These are phyloP conservation scores for Spheniscus mendiculus DNA, from an alignment of 2,113 vertebrate species.

Conservation along the genomic window DNA sequence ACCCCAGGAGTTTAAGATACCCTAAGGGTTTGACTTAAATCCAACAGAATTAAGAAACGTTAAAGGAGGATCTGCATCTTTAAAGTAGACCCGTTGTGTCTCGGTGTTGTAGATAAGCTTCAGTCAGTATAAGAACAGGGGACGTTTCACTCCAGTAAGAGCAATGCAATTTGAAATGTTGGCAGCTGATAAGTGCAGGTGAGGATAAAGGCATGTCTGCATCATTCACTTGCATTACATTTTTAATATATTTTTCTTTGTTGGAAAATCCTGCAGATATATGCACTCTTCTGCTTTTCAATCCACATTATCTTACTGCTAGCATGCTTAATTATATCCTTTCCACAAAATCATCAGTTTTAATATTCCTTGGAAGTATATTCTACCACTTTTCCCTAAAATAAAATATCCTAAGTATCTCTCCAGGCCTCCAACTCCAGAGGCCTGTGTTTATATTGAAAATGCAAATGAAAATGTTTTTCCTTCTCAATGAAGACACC, in stretches of 20 bases:
- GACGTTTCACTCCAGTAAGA: conserved; percentile 3
- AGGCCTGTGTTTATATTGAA: neutral
- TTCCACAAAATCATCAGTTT: conserved; percentile 10
- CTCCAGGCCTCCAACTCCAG: neutral
- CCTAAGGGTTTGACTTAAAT: conserved; percentile 27
- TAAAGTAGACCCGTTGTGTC: conserved; percentile 26
- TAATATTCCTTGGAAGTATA: neutral
- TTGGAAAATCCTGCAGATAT: conserved; percentile 22
- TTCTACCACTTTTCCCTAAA: neutral
- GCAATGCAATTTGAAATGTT: conserved; percentile 36
- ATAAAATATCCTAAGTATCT: neutral
- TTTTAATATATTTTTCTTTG: neutral
- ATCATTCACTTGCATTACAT: conserved; percentile 18
- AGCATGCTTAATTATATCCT: conserved; percentile 37
- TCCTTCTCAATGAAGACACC: neutral
- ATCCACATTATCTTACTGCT: neutral
- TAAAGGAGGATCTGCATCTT: conserved; percentile 35
- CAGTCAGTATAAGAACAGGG: neutral
- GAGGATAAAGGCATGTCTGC: conserved; percentile 52
- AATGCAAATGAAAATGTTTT: neutral
- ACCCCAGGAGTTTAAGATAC: neutral
- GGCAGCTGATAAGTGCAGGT: conserved; percentile 58
- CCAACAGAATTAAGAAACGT: conserved; percentile 12
- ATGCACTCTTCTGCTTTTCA: neutral
- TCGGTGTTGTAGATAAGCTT: conserved; percentile 31